Evolutionary conservation across 1,140 invertebrate species (phyloP).

Genomic region (Drosophila nigromelanica): DNA sequence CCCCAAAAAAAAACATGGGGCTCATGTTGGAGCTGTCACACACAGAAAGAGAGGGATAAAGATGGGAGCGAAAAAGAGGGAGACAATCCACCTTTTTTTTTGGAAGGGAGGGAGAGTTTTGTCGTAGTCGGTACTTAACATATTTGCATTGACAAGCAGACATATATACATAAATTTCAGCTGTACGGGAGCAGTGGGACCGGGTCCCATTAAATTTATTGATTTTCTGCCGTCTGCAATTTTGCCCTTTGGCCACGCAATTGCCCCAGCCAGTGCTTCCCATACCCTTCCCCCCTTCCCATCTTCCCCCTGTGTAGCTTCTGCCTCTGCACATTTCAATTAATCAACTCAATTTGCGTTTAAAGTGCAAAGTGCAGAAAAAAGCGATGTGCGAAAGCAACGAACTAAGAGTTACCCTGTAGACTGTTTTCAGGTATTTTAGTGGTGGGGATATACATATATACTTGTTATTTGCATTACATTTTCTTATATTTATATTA

Average conservation of each 20-base stretch:
- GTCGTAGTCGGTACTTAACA: constrained; percentile 57
- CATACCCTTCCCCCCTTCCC: neutral
- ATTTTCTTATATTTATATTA: too few species aligned
- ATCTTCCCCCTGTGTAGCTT: neutral
- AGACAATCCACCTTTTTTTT: constrained; percentile 27
- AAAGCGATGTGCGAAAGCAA: neutral
- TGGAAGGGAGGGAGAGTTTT: neutral
- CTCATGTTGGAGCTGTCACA: constrained; percentile 36
- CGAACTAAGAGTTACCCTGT: neutral
- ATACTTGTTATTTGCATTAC: too few species aligned
- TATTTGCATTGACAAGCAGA: constrained; percentile 66
- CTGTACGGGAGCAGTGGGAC: constrained; percentile 31
- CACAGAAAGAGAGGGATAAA: neutral
- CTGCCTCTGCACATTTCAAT: constrained; percentile 59
- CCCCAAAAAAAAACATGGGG: constrained; percentile 13
- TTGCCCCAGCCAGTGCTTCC: constrained; percentile 34
- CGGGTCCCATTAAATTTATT: constrained; percentile 70
- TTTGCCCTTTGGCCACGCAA: constrained; percentile 70
- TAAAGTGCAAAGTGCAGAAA: constrained; percentile 57
- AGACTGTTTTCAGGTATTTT: neutral
- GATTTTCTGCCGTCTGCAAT: constrained; percentile 78
- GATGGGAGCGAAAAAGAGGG: neutral
- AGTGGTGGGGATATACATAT: too few species aligned
- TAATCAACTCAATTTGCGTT: constrained; percentile 76
- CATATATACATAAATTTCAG: constrained; percentile 38